phyloP scores from a whole-genome alignment of 2,113 vertebrate genomes.

The Agapornis roseicollis region DNA sequence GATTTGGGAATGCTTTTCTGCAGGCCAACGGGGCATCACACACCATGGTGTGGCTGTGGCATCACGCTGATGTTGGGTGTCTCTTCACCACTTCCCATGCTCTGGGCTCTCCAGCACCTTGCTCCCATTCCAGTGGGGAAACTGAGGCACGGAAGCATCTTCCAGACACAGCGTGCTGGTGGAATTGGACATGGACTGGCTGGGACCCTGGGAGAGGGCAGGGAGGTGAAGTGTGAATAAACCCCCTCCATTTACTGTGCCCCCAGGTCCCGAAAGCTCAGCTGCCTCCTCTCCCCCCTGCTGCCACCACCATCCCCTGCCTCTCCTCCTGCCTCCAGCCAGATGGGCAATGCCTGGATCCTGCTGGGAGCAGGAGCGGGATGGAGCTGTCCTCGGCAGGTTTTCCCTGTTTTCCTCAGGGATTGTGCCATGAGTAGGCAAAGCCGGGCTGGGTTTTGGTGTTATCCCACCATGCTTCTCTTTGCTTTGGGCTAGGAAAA shows the following conservation, averaged over 20 bases:
- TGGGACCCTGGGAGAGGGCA: neutral
- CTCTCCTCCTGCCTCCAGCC: neutral
- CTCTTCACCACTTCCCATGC: neutral
- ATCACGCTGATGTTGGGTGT: neutral
- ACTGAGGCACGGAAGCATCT: neutral
- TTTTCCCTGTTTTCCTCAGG: neutral
- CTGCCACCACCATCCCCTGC: neutral
- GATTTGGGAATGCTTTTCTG: rapidly evolving
- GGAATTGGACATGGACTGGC: neutral
- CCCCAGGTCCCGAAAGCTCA: neutral
- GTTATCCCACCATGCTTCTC: neutral
- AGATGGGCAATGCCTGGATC: neutral
- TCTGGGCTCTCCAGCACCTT: neutral
- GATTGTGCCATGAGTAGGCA: neutral
- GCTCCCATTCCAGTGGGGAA: neutral
- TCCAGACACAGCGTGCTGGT: neutral
- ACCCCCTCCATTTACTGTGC: neutral
- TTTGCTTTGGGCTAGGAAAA: neutral
- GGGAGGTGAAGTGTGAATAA: neutral
- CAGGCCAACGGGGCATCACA: neutral
- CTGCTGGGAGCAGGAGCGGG: neutral
- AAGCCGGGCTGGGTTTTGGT: neutral
- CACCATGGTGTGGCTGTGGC: neutral
- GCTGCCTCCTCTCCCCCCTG: neutral
- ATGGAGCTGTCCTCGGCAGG: neutral